These are phyloP conservation scores for Drosophila infuscata DNA, from an alignment of 2,888 invertebrate genomes.

Conservation along the genomic window DNA sequence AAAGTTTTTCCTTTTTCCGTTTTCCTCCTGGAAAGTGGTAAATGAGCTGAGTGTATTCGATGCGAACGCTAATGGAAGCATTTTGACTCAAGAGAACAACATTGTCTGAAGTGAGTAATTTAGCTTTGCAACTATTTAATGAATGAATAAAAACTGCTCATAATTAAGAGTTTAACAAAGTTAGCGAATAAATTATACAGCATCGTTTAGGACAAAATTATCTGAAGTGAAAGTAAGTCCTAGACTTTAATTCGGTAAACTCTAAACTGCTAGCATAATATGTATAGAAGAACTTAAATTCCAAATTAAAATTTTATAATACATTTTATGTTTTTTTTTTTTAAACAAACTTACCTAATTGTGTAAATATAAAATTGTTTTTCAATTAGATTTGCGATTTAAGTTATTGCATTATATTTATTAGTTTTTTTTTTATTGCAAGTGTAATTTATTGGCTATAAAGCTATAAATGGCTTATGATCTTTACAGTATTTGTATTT, in stretches of 20 bases:
- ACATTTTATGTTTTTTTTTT: no score
- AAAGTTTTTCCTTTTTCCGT: constrained; percentile 16
- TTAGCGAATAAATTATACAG: neutral
- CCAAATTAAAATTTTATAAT: neutral
- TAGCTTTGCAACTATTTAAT: constrained; percentile 5
- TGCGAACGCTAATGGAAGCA: constrained; percentile 9
- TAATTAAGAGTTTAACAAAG: constrained; percentile 4
- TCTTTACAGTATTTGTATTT: constrained; percentile 30
- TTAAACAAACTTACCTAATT: constrained; percentile 14
- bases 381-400: neutral
- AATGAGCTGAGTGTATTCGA: constrained; percentile 26
- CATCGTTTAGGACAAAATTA: neutral
- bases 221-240: neutral
- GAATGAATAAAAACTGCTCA: constrained; percentile 2
- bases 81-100: constrained; percentile 11
- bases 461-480: constrained; percentile 23
- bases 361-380: neutral
- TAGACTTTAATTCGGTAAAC: neutral
- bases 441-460: constrained; percentile 28
- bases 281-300: neutral
- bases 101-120: constrained; percentile 20
- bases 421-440: constrained; percentile 6
- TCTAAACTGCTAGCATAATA: neutral
- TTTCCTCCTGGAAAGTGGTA: constrained; percentile 11
- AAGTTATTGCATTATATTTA: constrained; percentile 10